Base-by-base conservation (phyloP, 2,888 invertebrate genomes). In the Sisyra nigra region DNA sequence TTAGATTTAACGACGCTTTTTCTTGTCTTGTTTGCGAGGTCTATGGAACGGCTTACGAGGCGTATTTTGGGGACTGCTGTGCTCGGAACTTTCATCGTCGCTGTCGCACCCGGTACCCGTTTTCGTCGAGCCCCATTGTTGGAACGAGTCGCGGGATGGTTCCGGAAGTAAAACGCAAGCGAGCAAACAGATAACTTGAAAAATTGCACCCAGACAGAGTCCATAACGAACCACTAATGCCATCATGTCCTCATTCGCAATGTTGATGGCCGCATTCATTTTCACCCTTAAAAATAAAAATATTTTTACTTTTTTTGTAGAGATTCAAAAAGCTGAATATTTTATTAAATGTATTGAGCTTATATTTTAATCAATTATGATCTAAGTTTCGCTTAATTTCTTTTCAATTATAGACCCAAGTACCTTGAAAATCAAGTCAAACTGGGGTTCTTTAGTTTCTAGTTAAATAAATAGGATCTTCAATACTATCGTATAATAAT, bases 171-270 rank as follows among this genome's bases (percentile, higher is more conserved):
- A 73, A 39, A 89, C 76, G 50, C 88, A 86, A 14, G 88, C 84
- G 40, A 82, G 70, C 48, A 92, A 70, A 55, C 89, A 91, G 15
- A 81, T 64, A 44, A 91, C 62, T 63, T 91, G 91, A 55, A 91
- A 91, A n/a, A 85, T 71, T 11, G 89, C 89, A 4, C 87, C 88
- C 31, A 88, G 65, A 55, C 87, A 87, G 4, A 91, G 65, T 10
- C 89, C 87, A 59, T 81, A 83, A 29, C 83, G 72, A 24, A 87
- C 71, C 46, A 86, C 63, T 11, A 77, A 75, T 47, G 80, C 80
- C 53, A 84, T 71, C 51, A 81, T 62, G 57, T 81, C 81, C 61
- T 81, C 80, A 18, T 73, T 68, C 3, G 71, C 72, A 51, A 74
- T 71, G 54, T 62, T 63, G 41, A 64, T 57, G 40, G 61, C 62